Base-by-base conservation (phyloP, 2,888 invertebrate species). In the Agrotis segetum region DNA sequence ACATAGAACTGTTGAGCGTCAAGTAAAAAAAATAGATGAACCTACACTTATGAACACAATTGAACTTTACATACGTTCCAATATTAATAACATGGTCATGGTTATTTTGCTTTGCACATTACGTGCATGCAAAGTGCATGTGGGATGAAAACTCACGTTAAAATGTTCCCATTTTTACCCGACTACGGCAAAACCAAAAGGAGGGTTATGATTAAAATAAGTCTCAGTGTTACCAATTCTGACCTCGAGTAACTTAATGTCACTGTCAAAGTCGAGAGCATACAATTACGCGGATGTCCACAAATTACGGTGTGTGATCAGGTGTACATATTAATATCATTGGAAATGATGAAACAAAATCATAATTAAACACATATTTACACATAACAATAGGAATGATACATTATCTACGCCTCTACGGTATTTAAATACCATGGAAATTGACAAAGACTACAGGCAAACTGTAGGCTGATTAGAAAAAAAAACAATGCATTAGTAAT, bases 21-120 rank as follows among this genome's bases (percentile, higher is more conserved):
- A 55, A 50, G 58, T 74, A 34, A 62, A 34, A 72, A 65, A 70
- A 77, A 60, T 53, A 63, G 21, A 13, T 19, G 34, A 46, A 29
- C 47, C 50, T 34, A 34, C 40, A 40, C 40, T 11, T 40, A 40
- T 1, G n/a, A 46, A 70, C 65, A 82, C 77, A 83, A 80, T 83
- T 67, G 40, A 9, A 11, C 40, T 9, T 40, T 40, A 40, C 40
- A 40, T 40, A 40, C 40, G 40, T 40, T 40, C 40, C 40, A 40
- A 40, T 40, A 40, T 40, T 9, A 67, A 79, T 69, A 79, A 83
- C 74, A 83, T 67, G 44, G 34, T 44, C 74, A 83, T 67, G 44
- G 34, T 44, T 59, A 61, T 60, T 44, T 44, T 46, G 34, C 29
- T 70, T 50, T 50, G 24, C 17, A 19, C n/a, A 21, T 62, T 62